A percentile compares a stretch with the other conserved stretches of the same genome.
phyloP scores from a whole-genome alignment of 2,113 vertebrate species.

The Callithrix jacchus region DNA sequence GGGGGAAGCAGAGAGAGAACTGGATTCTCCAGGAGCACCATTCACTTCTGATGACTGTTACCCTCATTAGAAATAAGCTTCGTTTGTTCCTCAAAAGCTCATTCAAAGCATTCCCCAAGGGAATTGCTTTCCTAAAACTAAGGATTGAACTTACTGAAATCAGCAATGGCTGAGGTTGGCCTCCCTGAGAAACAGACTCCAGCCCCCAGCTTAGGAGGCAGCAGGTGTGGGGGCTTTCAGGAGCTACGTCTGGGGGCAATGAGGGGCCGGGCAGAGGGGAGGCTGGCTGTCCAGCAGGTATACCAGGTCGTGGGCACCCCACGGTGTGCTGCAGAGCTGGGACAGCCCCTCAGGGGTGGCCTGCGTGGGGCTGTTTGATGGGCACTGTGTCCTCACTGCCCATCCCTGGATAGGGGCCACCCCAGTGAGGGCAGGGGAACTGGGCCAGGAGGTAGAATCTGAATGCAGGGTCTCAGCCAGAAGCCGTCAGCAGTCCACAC shows the following conservation, averaged over 20 bases:
- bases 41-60: neutral
- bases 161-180: fast-evolving
- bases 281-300: neutral
- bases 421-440: neutral
- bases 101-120: fast-evolving
- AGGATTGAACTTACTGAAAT: fast-evolving
- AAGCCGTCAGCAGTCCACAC: too few relatives aligned
- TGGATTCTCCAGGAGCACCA: fast-evolving
- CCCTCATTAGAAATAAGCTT: neutral
- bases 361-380: neutral
- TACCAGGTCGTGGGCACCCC: neutral
- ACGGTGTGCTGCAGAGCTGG: neutral
- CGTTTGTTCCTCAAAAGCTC: neutral
- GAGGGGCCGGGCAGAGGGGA: fast-evolving
- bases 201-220: neutral
- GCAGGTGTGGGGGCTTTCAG: neutral
- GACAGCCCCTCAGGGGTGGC: neutral
- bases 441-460: fast-evolving
- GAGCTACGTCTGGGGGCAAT: fast-evolving
- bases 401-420: fast-evolving
- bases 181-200: neutral
- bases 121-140: neutral
- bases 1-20: neutral
- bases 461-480: neutral
- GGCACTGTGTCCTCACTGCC: fast-evolving